A percentile compares a stretch with the other conserved stretches of the same genome.
phyloP scores from a whole-genome alignment of 2,888 invertebrate genomes.

The Drosophila lacicola region DNA sequence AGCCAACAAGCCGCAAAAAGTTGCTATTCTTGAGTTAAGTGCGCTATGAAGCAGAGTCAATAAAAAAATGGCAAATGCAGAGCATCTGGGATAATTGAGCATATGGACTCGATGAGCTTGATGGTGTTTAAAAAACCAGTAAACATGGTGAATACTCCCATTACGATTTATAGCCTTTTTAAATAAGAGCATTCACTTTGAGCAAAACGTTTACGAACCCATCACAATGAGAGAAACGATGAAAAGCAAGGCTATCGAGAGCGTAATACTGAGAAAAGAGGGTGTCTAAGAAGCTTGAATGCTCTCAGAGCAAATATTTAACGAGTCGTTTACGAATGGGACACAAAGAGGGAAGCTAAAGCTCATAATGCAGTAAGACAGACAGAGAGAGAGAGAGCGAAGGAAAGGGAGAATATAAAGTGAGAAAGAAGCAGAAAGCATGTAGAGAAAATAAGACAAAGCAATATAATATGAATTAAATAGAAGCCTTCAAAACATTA shows the following conservation, averaged over 20 bases:
- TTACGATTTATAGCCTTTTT: background rate
- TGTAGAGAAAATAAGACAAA: no score
- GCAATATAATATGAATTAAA: no score
- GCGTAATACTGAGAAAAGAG: no score
- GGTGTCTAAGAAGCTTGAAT: no score
- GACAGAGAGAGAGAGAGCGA: background rate
- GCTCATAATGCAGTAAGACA: no score
- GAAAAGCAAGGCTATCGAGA: no score
- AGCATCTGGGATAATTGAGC: conserved; percentile 10
- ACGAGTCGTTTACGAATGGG: no score
- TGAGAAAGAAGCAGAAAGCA: background rate
- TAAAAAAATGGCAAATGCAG: conserved; percentile 21
- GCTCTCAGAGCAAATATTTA: no score
- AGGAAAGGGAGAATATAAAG: background rate
- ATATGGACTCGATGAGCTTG: background rate
- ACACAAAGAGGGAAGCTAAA: no score
- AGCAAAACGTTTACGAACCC: conserved; percentile 11
- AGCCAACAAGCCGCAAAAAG: conserved; percentile 52
- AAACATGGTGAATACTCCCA: background rate
- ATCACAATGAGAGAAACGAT: background rate
- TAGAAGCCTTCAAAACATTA: no score
- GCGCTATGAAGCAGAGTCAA: conserved; percentile 31
- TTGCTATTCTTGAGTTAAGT: conserved; percentile 38
- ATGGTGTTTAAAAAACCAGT: background rate
- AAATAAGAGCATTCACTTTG: background rate